Conservation (phyloP, 2,113 vertebrate species). For the Picathartes gymnocephalus region DNA sequence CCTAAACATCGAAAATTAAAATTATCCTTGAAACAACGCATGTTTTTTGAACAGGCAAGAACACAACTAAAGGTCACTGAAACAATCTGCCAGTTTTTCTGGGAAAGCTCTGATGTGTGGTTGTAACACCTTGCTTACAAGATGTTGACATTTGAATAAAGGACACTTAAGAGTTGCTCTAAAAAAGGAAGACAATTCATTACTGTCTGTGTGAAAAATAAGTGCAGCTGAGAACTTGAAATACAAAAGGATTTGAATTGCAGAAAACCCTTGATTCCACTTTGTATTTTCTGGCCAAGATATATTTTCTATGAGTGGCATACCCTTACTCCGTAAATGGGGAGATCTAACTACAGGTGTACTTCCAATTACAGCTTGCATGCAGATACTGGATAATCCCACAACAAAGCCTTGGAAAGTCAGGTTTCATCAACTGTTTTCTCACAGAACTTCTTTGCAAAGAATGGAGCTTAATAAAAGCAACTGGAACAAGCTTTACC, state of each 20-base stretch:
- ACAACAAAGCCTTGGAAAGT: not conserved
- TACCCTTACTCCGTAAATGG: not conserved
- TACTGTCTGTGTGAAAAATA: not conserved
- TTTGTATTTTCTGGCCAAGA: not conserved
- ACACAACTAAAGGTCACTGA: conserved; percentile 47
- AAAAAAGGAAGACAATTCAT: conserved; percentile 9
- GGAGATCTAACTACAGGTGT: not conserved
- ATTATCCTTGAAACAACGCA: not conserved
- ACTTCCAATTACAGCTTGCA: not conserved
- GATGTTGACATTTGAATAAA: conserved; percentile 65
- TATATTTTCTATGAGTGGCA: not conserved
- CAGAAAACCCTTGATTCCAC: not conserved
- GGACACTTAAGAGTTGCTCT: conserved; percentile 32
- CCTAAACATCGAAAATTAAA: conserved; percentile 43
- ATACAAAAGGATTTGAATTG: not conserved
- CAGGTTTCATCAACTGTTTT: not conserved
- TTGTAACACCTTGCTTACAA: conserved; percentile 58
- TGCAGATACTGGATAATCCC: not conserved
- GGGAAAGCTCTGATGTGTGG: conserved; percentile 7
- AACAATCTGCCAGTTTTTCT: conserved; percentile 54
- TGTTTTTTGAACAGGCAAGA: not conserved
- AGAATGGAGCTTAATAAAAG: not conserved
- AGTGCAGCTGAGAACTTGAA: not conserved
- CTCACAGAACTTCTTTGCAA: not conserved
- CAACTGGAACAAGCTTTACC: not conserved